phyloP scores from a whole-genome alignment of 2,888 invertebrate species.

The Alloscopus bannaensis region DNA sequence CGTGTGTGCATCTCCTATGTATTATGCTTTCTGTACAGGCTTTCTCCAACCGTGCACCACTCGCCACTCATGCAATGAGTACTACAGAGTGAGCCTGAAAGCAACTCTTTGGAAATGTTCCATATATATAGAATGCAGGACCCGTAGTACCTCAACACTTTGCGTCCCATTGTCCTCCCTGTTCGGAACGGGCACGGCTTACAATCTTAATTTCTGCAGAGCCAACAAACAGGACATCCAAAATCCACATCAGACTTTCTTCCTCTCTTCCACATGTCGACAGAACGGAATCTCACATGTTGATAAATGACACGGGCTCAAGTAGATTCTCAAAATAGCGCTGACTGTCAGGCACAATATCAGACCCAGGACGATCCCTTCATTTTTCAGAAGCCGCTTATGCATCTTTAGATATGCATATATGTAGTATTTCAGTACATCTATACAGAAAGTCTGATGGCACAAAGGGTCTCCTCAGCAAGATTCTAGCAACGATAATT shows the following conservation, averaged over 20 bases:
- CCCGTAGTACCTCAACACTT: too few species aligned
- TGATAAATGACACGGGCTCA: conserved; percentile 10
- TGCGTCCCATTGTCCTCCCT: background rate
- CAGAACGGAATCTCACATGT: conserved; percentile 6
- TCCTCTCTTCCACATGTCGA: too few species aligned
- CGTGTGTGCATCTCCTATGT: background rate
- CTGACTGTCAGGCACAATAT: background rate
- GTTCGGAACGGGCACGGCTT: background rate
- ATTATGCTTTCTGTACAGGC: background rate
- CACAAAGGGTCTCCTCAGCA: too few species aligned
- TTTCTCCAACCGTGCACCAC: background rate
- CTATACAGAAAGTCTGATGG: background rate
- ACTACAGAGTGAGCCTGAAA: background rate
- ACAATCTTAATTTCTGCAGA: background rate
- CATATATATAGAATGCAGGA: too few species aligned
- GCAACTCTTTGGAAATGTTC: background rate
- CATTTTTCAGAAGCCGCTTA: too few species aligned
- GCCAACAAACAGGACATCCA: too few species aligned
- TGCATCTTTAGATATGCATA: too few species aligned
- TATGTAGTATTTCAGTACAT: background rate
- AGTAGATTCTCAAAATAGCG: conserved; percentile 5
- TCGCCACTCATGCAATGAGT: background rate
- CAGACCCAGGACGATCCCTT: conserved; percentile 2
- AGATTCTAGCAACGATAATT: too few species aligned
- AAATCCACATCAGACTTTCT: too few species aligned